Conservation (phyloP, 2,888 invertebrate genomes). For the Trimorus sp. region DNA sequence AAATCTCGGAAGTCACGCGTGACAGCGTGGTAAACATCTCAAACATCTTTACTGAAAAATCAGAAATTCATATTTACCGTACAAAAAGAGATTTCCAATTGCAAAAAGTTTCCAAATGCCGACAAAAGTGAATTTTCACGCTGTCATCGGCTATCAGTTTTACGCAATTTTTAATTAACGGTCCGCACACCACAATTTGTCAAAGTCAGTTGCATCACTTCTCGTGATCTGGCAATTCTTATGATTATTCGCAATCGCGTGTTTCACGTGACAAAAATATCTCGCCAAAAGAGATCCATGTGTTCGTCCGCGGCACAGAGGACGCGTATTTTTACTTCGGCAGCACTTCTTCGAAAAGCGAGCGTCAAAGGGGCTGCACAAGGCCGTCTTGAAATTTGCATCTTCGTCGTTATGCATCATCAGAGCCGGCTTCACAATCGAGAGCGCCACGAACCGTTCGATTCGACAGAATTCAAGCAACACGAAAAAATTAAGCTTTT, state of each 20-base stretch:
- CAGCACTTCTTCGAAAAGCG: conserved; percentile 75
- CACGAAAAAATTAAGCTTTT: conserved; percentile 38
- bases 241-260: conserved; percentile 41
- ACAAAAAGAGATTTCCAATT: too few species aligned
- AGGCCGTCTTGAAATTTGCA: conserved; percentile 73
- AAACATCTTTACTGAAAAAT: too few species aligned
- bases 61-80: too few species aligned
- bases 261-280: conserved; percentile 56
- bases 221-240: conserved; percentile 16
- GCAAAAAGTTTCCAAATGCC: background rate
- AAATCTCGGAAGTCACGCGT: too few species aligned
- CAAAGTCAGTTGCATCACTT: conserved; percentile 29
- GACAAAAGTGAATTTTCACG: background rate
- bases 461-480: background rate
- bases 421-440: conserved; percentile 70
- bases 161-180: conserved; percentile 33
- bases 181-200: conserved; percentile 17
- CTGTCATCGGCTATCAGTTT: conserved; percentile 1
- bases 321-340: conserved; percentile 76
- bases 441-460: conserved; percentile 63
- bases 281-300: conserved; percentile 46
- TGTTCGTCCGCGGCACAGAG: conserved; percentile 54
- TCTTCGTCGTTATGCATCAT: conserved; percentile 73
- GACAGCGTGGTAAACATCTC: too few species aligned
- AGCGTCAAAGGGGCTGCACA: conserved; percentile 75